Conservation (phyloP, 2,113 vertebrate species). For the Myiagra hebetior region DNA sequence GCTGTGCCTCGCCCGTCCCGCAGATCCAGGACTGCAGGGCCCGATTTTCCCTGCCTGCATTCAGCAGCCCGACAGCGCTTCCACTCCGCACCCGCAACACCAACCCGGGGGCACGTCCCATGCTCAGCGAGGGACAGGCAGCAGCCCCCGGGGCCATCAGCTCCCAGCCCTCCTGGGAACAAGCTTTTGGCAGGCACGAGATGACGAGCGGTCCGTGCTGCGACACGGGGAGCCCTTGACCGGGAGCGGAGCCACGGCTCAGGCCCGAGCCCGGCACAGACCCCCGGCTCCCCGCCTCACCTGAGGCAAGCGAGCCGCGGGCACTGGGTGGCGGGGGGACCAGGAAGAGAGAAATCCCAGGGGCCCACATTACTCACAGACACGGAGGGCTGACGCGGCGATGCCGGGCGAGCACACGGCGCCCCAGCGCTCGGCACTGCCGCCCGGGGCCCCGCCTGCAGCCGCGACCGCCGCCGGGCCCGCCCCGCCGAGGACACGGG, state of each 20-base stretch:
- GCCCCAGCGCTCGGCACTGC: accelerated
- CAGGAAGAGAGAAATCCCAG: background rate
- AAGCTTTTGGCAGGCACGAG: background rate
- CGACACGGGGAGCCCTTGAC: background rate
- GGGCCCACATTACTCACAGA: background rate
- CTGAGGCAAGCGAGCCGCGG: background rate
- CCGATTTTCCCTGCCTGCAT: background rate
- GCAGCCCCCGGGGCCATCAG: background rate
- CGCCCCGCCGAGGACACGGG: background rate
- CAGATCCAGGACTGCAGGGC: background rate
- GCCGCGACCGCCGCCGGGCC: background rate
- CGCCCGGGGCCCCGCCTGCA: background rate
- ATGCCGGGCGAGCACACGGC: accelerated
- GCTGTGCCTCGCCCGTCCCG: background rate
- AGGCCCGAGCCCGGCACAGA: background rate
- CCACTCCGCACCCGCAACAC: background rate
- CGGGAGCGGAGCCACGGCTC: background rate
- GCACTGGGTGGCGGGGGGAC: too few relatives aligned
- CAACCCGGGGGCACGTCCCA: background rate
- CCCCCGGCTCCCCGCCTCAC: background rate
- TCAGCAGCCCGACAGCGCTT: background rate
- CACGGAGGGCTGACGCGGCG: accelerated
- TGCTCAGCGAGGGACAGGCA: background rate
- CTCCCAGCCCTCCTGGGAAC: background rate
- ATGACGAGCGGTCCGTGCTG: background rate